Conservation (phyloP, 1,140 invertebrate genomes). For the Steinernema khuongi region DNA sequence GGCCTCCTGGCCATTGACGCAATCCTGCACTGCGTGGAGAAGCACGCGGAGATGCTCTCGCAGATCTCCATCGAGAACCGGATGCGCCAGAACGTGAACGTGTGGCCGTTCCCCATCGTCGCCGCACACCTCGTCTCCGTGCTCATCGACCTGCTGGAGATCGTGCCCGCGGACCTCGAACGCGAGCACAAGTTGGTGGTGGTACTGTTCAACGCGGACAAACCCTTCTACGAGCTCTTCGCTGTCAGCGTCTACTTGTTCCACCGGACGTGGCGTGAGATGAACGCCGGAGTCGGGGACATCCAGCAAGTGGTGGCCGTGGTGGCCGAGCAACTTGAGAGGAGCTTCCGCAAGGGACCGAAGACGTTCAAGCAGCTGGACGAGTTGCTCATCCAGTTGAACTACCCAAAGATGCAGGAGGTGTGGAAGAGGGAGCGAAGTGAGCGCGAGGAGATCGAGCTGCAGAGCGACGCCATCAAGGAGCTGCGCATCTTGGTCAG, state of each 20-base stretch:
- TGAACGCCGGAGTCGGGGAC: conserved; percentile 47
- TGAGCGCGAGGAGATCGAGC: conserved; percentile 44
- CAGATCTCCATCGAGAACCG: conserved; percentile 27
- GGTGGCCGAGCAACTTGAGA: conserved; percentile 42
- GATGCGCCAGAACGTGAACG: conserved; percentile 21
- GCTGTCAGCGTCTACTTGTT: conserved; percentile 38
- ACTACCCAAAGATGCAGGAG: conserved; percentile 50
- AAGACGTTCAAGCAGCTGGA: conserved; percentile 38
- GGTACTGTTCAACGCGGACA: conserved; percentile 43
- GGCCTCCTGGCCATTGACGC: conserved; percentile 28
- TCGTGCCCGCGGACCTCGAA: conserved; percentile 24
- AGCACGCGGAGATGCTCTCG: conserved; percentile 17
- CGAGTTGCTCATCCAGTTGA: conserved; percentile 33
- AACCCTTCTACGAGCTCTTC: conserved; percentile 42
- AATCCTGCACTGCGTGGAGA: conserved; percentile 20
- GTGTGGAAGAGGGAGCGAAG: conserved; percentile 43
- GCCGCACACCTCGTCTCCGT: conserved; percentile 29
- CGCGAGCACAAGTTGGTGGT: conserved; percentile 16
- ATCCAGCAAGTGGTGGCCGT: conserved; percentile 42
- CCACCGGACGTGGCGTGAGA: conserved; percentile 48
- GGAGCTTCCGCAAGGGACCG: conserved; percentile 28
- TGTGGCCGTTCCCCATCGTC: conserved; percentile 31
- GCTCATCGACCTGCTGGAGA: conserved; percentile 29
- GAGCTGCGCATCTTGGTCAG: conserved; percentile 36
- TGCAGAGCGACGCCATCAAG: conserved; percentile 42